These are phyloP conservation scores for Thereva nobilitata DNA, from an alignment of 2,888 invertebrate species.

Conservation along the genomic window DNA sequence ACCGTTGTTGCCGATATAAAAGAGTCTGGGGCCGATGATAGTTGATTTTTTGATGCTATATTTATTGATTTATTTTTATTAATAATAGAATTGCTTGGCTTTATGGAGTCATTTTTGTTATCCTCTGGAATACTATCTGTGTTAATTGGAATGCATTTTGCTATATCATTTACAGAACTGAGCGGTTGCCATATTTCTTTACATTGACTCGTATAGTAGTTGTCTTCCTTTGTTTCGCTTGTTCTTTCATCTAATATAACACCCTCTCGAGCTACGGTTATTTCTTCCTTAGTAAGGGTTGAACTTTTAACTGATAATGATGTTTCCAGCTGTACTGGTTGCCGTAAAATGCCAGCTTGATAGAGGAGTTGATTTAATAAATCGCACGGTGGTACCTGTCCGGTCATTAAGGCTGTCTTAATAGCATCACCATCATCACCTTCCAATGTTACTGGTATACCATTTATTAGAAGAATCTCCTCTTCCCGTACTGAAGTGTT, in stretches of 20 bases:
- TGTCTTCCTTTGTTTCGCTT: slow-evolving; percentile 72
- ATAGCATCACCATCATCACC: slow-evolving; percentile 71
- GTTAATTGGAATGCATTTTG: slow-evolving; percentile 22
- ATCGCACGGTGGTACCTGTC: slow-evolving; percentile 73
- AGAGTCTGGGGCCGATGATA: slow-evolving; percentile 13
- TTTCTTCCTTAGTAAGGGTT: slow-evolving; percentile 71
- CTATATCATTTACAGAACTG: slow-evolving; percentile 15
- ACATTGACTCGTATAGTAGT: slow-evolving; percentile 69
- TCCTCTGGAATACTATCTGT: slow-evolving; percentile 13
- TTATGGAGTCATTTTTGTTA: slow-evolving; percentile 4
- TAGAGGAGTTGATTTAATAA: slow-evolving; percentile 70
- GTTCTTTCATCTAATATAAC: slow-evolving; percentile 71
- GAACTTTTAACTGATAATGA: slow-evolving; percentile 72
- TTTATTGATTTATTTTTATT: slow-evolving; percentile 3
- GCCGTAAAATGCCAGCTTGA: slow-evolving; percentile 67
- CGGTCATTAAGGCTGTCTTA: slow-evolving; percentile 68
- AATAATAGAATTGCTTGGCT: slow-evolving; percentile 8
- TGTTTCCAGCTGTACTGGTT: slow-evolving; percentile 72
- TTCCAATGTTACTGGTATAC: slow-evolving; percentile 69
- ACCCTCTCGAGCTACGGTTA: slow-evolving; percentile 69
- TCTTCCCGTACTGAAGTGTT: slow-evolving; percentile 73
- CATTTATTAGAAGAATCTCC: slow-evolving; percentile 72
- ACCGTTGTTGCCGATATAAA: slow-evolving; percentile 7
- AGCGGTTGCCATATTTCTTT: slow-evolving; percentile 70
- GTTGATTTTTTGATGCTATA: slow-evolving; percentile 18